Evolutionary conservation across 2,113 vertebrate genomes (phyloP), one percentile per base, ranked within the genome.

Genomic region (Nothocercus nigrocapillus): DNA sequence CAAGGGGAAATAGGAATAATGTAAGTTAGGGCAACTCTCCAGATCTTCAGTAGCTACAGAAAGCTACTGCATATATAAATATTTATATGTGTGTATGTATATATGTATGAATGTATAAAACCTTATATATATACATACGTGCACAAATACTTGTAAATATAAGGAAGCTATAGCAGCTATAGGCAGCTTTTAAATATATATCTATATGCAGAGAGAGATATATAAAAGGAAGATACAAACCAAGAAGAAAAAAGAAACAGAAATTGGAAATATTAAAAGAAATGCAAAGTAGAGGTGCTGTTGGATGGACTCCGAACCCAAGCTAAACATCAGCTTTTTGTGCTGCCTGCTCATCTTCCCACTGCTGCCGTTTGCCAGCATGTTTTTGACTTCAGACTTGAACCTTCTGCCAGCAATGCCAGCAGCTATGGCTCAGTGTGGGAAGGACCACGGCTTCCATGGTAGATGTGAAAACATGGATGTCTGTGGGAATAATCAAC

Each of bases 141-240:
- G 27, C 27, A 54, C 16, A 54, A 16, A 54, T 15, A 30, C 25
- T 54, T 4, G 51, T 11, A 5, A 5, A 12, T 0, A 1, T 30
- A 27, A 73, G 16, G 13, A 82, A 78, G 3, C 3, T 79, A 14
- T 5, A 69, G 27, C 2, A 76, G 51, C 18, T 58, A 40, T 6
- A 30, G 15, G 12, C 77, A 40, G 13, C 12, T 44, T 42, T 51
- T 22, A 51, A 21, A 51, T 51, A 51, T 51, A 51, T 22, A 51
- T 22, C 21, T 22, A 51, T 51, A 51, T 51, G 5, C 24, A 51
- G 5, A 53, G 6, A 4, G 38, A 27, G n/a, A 18, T 20, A 1
- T 69, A 19, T 61, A 15, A 21, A 44, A 42, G 32, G 18, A 64
- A 59, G 10, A 17, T 13, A 38, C 6, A 84, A 62, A 62, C 1